Evolutionary conservation across 2,888 invertebrate genomes (phyloP).

Genomic region (Quadroppia sp.): DNA sequence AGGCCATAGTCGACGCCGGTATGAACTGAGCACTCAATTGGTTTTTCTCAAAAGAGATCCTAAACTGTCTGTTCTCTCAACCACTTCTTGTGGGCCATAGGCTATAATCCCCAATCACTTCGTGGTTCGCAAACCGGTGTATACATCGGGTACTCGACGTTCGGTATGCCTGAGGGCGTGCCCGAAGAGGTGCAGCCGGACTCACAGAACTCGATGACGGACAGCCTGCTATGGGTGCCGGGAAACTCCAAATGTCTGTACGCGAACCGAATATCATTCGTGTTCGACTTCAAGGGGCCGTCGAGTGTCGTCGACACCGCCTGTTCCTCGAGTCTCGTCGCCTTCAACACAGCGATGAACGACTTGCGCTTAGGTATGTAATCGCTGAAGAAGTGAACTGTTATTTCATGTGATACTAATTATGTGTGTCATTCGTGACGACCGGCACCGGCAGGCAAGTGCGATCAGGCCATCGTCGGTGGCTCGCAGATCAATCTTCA

Average conservation of each 20-base stretch:
- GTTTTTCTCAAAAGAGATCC: no score
- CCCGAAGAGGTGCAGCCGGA: conserved; percentile 66
- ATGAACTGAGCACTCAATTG: no score
- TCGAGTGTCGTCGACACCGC: conserved; percentile 41
- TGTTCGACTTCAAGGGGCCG: conserved; percentile 78
- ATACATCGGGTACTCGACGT: conserved; percentile 82
- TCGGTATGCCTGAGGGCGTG: conserved; percentile 85
- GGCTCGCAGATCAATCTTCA: conserved; percentile 56
- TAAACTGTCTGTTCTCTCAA: no score
- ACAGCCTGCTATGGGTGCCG: conserved; percentile 62
- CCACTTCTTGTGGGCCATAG: no score
- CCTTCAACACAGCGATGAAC: conserved; percentile 55
- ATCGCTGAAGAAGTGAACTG: not conserved
- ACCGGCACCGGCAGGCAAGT: no score
- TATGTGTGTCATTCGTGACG: no score
- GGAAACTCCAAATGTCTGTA: conserved; percentile 89
- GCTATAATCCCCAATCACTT: conserved; percentile 73
- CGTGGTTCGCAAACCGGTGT: conserved; percentile 89
- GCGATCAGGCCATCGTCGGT: conserved; percentile 78
- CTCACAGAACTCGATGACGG: conserved; percentile 78
- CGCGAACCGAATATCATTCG: conserved; percentile 85
- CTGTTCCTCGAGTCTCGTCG: conserved; percentile 41
- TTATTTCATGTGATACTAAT: not conserved
- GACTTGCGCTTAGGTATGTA: conserved; percentile 77
- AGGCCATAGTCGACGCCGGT: conserved; percentile 83